Evolutionary conservation across 2,113 vertebrate genomes (phyloP), one percentile per base, ranked within the genome.

Genomic region (Lipotes vexillifer): DNA sequence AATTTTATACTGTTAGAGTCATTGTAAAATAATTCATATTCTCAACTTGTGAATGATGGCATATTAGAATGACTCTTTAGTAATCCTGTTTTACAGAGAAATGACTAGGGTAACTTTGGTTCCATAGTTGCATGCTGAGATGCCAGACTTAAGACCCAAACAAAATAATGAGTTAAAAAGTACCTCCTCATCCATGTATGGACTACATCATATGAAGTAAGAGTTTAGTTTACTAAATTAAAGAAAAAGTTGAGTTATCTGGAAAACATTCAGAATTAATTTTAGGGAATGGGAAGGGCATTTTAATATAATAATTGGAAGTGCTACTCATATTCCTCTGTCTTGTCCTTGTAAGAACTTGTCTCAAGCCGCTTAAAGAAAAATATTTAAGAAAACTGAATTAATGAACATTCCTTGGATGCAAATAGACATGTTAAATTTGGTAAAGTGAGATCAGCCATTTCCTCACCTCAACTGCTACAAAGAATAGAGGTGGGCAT

Each of bases 11-110:
- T 59, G 44, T 59, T 68, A 71, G 38, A 92, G 52, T 90, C 44
- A 89, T 92, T 94, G 33, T 93, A 92, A 93, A 96, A 93, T 82
- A 93, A 96, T 85, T 94, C 57, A 77, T 75, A 90, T 36, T 93
- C 38, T 91, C 52, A 97, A 93, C 81, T 94, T 84, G 25, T 94
- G 65, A 94, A 96, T 71, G 80, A n/a, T 72, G n/a, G 31, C 29
- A 93, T 93, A 86, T 82, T 85, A 90, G 71, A 95, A 94, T 95
- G 72, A 93, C 17, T 17, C 25, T 63, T 92, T 87, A 44, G 41
- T 90, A 36, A 38, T 66, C 15, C 44, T 77, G 74, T 90, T 84
- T 97, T 96, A 86, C 17, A 61, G 74, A 83, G 20, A 75, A 88
- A 57, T 46, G 3, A 94, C 63, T 97, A 90, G 63, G 23, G 77